Evolutionary conservation across 2,113 vertebrate species (phyloP).

Genomic region (Gallinago paraguaiae): DNA sequence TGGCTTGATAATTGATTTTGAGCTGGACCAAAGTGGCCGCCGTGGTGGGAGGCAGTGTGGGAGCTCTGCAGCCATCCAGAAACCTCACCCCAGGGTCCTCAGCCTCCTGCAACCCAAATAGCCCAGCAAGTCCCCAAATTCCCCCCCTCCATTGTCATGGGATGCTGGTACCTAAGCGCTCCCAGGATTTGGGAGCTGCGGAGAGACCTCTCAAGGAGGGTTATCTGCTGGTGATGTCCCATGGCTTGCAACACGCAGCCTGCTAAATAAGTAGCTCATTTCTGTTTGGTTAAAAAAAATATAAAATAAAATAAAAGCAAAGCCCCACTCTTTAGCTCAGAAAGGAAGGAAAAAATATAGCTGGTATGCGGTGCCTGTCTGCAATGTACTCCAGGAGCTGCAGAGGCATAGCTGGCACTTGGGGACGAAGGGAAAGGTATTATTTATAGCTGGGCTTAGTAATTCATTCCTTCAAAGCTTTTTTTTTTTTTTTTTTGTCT

Average conservation of each 20-base stretch:
- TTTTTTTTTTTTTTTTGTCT: not conserved
- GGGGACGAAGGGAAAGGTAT: not conserved
- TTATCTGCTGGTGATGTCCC: not conserved
- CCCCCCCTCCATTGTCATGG: not conserved
- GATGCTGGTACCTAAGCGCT: not conserved
- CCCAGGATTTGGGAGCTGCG: rapidly evolving
- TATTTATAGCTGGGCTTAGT: conserved; percentile 36
- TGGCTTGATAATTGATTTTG: not conserved
- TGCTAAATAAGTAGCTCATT: not conserved
- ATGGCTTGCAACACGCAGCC: not conserved
- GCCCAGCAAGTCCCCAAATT: not conserved
- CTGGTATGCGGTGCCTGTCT: not conserved
- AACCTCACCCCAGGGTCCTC: not conserved
- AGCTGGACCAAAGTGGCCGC: not conserved
- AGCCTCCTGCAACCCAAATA: not conserved
- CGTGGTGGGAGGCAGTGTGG: rapidly evolving
- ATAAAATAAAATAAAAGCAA: conserved; percentile 11
- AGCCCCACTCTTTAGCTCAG: not conserved
- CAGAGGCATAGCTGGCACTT: not conserved
- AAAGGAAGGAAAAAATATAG: conserved; percentile 5
- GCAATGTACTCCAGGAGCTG: not conserved
- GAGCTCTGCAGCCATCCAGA: not conserved
- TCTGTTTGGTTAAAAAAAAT: not conserved
- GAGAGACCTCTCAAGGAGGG: not conserved
- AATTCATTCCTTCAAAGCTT: not conserved